A percentile compares a stretch with the other conserved stretches of the same genome.
These are phyloP conservation scores for Augochlora pura DNA, from an alignment of 1,140 invertebrate genomes.

Conservation along the genomic window DNA sequence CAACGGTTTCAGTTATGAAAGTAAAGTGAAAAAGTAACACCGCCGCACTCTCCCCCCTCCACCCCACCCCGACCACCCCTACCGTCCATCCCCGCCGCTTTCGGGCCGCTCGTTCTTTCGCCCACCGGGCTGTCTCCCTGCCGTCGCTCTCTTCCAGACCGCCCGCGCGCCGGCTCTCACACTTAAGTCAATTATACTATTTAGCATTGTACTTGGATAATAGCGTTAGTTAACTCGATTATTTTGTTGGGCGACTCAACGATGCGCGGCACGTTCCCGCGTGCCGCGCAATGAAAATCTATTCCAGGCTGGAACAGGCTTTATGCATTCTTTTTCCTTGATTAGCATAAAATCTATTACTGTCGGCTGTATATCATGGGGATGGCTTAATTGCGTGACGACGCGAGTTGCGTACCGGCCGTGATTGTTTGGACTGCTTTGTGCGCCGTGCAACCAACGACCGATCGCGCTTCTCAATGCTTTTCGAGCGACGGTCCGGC, in stretches of 20 bases:
- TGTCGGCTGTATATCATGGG: neutral
- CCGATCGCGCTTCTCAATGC: neutral
- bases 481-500: too few species aligned
- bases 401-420: neutral
- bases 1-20: constrained; percentile 78
- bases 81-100: constrained; percentile 5
- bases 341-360: constrained; percentile 15
- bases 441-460: neutral
- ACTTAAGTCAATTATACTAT: constrained; percentile 77
- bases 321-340: constrained; percentile 16
- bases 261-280: constrained; percentile 47
- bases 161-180: constrained; percentile 56
- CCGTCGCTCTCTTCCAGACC: constrained; percentile 7
- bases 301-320: constrained; percentile 20
- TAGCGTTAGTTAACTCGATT: constrained; percentile 69
- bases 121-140: constrained; percentile 2
- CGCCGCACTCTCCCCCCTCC: constrained; percentile 27
- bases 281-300: constrained; percentile 43
- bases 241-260: constrained; percentile 54
- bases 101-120: constrained; percentile 36
- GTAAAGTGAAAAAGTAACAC: constrained; percentile 79
- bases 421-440: neutral
- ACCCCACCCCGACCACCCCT: too few species aligned
- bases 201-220: constrained; percentile 74
- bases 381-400: neutral